Evolutionary conservation across 1,140 invertebrate genomes (phyloP).

Genomic region (Temnothorax nylanderi): DNA sequence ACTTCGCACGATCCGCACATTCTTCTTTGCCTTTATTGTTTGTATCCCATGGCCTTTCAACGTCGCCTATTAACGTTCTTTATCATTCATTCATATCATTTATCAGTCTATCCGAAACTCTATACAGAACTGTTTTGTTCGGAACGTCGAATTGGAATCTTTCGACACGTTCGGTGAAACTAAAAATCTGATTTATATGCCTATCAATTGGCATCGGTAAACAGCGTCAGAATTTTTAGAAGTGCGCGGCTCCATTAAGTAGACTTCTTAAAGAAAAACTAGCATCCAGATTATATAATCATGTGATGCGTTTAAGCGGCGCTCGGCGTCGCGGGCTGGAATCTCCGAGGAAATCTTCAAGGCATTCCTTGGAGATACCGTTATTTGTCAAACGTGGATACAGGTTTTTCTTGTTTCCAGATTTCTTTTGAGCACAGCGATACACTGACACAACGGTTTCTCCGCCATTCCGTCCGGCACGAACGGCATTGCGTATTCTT

Average conservation of each 20-base stretch:
- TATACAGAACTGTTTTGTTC: not conserved
- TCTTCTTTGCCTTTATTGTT: not conserved
- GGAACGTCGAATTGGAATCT: constrained; percentile 5
- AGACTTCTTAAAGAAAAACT: not conserved
- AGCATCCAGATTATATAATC: not conserved
- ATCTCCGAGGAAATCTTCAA: constrained; percentile 49
- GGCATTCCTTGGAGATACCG: constrained; percentile 40
- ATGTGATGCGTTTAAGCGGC: not conserved
- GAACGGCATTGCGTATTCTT: constrained; percentile 56
- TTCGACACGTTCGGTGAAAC: not conserved
- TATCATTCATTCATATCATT: constrained; percentile 13
- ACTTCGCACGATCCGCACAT: not conserved
- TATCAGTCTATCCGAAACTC: not conserved
- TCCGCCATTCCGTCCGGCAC: constrained; percentile 41
- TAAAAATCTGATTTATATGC: not conserved
- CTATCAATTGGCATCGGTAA: not conserved
- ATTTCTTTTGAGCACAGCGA: constrained; percentile 27
- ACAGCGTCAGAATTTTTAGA: not conserved
- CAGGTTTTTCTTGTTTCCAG: constrained; percentile 20
- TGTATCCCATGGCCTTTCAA: constrained; percentile 38
- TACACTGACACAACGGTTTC: constrained; percentile 4
- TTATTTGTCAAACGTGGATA: constrained; percentile 46
- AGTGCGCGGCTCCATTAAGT: not conserved
- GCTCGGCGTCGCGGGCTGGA: not conserved
- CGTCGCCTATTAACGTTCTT: constrained; percentile 27